These are phyloP conservation scores for Emberiza fucata DNA, from an alignment of 2,113 vertebrate species.

Conservation along the genomic window DNA sequence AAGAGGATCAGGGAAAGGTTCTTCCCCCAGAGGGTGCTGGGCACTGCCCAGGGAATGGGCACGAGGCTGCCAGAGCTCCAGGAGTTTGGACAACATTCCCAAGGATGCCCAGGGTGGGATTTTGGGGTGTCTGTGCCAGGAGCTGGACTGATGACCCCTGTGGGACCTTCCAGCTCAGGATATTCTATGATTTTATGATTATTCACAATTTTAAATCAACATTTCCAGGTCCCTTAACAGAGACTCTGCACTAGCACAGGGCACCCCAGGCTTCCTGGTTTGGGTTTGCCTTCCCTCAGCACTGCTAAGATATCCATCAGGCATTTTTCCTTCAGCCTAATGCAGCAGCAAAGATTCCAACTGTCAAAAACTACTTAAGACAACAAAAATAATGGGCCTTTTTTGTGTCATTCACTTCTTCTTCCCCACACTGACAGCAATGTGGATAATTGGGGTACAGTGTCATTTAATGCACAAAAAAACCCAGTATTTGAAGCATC, in stretches of 20 bases:
- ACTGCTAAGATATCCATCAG: neutral
- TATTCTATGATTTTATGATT: neutral
- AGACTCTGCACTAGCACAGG: neutral
- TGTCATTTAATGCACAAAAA: neutral
- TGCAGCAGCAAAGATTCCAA: neutral
- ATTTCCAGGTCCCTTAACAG: neutral
- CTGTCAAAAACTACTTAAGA: neutral
- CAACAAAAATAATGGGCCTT: neutral
- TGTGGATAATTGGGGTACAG: neutral
- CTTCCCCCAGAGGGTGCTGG: neutral
- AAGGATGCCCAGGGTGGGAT: neutral
- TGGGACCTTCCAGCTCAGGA: neutral
- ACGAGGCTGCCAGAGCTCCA: neutral
- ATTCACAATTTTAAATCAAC: neutral
- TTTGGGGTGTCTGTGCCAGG: neutral
- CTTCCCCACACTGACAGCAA: neutral
- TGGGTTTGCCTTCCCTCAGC: neutral
- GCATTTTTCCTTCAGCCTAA: neutral
- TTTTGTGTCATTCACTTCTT: neutral
- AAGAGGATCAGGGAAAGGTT: neutral
- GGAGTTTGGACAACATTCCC: neutral
- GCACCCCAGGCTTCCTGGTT: neutral
- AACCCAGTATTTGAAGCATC: neutral
- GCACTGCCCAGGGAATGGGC: neutral
- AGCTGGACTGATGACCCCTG: neutral